Base-by-base conservation (phyloP, 2,888 invertebrate species). In the Rotaria sp. region DNA sequence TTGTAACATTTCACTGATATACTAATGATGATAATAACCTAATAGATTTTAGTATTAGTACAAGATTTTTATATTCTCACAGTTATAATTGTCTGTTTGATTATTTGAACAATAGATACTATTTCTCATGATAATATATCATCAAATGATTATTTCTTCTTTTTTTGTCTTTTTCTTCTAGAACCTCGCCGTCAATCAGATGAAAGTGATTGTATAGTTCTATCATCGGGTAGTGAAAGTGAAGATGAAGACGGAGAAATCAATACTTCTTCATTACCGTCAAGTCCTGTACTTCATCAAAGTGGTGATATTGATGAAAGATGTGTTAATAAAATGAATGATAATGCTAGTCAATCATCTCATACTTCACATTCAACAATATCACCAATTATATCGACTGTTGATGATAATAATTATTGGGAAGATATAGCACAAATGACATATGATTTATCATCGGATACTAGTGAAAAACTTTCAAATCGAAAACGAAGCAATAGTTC, bases 181-280 rank as follows among this genome's bases (percentile, higher is more conserved):
- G 67, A 30, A 67, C 38, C 67, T 67, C 67, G 21, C 18, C 18
- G 15, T 67, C 67, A 67, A 67, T 67, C 67, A 3, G 35, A 35
- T 67, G 67, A 35, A 38, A 67, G 67, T 67, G 67, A 67, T 67
- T 67, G 67, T 21, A 67, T 67, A 35, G 67, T 67, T 35, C 67
- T 67, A 38, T 67, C 67, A 21, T 67, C 67, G 35, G 67, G 67
- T 67, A 38, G 35, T 21, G 67, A 67, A 67, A 67, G 67, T 67
- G 67, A 67, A 67, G 67, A 67, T 67, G 67, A 67, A 67, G 55
- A 55, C 26, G 52, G 13, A 52, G 52, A 52, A 21, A 55, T 26
- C 24, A 55, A 67, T 38, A 35, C 15, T 67, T 21, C 35, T 35
- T 35, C 67, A n/a, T 7, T 21, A 21, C 8, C 30, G 21, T 7